Conservation (phyloP, 2,888 invertebrate genomes). For the Dynastes tityus region DNA sequence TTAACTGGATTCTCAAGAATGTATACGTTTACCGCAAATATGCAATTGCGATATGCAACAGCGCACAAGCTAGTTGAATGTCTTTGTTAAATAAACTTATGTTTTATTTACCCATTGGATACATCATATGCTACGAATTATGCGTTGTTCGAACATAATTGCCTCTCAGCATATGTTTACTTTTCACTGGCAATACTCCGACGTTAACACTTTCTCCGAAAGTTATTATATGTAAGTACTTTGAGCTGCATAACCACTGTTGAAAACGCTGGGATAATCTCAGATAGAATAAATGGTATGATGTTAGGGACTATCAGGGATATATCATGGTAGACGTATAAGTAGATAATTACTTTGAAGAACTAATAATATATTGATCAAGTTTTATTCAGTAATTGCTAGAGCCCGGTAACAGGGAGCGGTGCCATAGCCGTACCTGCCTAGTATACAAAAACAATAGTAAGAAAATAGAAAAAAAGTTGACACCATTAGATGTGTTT, state of each 20-base stretch:
- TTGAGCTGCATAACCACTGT: neutral
- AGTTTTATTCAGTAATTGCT: too few species aligned
- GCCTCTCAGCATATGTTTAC: neutral
- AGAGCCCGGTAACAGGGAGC: too few species aligned
- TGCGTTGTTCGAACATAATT: neutral
- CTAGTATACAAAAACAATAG: too few species aligned
- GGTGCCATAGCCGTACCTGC: too few species aligned
- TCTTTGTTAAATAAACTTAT: neutral
- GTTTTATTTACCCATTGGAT: neutral
- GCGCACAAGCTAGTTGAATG: neutral
- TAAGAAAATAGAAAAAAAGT: too few species aligned
- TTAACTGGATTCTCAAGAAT: slow-evolving; percentile 22
- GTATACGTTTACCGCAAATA: slow-evolving; percentile 12
- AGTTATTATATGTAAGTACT: neutral
- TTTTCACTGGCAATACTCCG: neutral
- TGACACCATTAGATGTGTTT: too few species aligned
- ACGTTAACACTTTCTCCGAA: slow-evolving; percentile 26
- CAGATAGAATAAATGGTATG: too few species aligned
- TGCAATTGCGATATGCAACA: slow-evolving; percentile 21
- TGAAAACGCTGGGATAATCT: too few species aligned
- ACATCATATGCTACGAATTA: neutral
- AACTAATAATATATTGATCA: too few species aligned
- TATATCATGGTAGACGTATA: too few species aligned
- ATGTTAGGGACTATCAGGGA: too few species aligned
- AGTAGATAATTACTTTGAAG: too few species aligned